Conservation (phyloP, 2,888 invertebrate genomes). For the Morpho deidamia region DNA sequence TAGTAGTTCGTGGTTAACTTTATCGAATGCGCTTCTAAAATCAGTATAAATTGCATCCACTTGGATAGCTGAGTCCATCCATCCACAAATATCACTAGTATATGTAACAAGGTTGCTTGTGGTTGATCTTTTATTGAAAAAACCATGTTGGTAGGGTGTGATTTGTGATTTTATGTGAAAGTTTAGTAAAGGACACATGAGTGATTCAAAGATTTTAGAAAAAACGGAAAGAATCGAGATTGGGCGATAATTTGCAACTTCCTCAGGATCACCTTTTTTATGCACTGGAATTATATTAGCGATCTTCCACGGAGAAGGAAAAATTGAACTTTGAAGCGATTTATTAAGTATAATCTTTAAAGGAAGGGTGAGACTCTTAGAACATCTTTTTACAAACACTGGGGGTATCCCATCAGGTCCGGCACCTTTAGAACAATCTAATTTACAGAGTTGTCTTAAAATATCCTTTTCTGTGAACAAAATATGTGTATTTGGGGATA, state of each 20-base stretch:
- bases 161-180: background rate
- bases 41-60: background rate
- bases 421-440: background rate
- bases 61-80: background rate
- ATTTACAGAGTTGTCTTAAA: too few relatives aligned
- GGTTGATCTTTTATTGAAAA: background rate
- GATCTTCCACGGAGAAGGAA: background rate
- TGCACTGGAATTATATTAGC: background rate
- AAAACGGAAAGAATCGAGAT: background rate
- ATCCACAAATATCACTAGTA: background rate
- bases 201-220: background rate
- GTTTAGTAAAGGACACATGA: background rate
- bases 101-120: background rate
- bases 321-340: background rate
- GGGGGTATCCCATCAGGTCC: background rate
- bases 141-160: background rate
- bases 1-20: background rate
- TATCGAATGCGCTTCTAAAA: background rate
- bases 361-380: background rate
- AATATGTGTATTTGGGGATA: too few relatives aligned
- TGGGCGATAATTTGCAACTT: background rate
- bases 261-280: background rate
- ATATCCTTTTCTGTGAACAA: too few relatives aligned
- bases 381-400: background rate
- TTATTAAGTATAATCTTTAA: background rate